These are phyloP conservation scores for Tiliqua scincoides DNA, from an alignment of 2,113 vertebrate species.

Conservation along the genomic window DNA sequence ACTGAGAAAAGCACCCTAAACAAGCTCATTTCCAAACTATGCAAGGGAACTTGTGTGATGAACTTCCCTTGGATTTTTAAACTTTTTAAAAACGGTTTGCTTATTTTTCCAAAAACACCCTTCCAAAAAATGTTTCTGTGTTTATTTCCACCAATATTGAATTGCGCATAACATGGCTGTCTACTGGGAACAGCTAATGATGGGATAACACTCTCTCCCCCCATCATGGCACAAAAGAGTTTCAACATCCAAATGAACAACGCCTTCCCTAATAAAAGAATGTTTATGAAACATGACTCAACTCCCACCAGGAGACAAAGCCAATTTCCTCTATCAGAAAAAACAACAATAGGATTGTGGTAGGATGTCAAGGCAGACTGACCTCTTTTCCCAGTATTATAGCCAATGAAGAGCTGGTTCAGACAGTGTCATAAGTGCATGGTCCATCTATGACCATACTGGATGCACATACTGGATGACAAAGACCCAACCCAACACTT, in stretches of 20 bases:
- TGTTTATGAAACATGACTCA: conserved; percentile 16
- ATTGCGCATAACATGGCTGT: neutral
- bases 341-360: neutral
- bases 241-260: neutral
- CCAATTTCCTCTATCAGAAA: neutral
- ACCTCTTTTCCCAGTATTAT: too few relatives aligned
- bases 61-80: neutral
- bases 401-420: neutral
- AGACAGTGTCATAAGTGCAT: neutral
- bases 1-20: neutral
- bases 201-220: neutral
- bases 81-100: neutral
- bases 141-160: neutral
- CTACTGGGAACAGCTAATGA: neutral
- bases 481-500: too few relatives aligned
- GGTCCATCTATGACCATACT: too few relatives aligned
- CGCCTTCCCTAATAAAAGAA: neutral
- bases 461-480: too few relatives aligned
- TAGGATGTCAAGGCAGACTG: neutral
- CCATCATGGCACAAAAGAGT: neutral
- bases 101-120: neutral
- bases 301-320: neutral
- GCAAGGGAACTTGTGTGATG: neutral
- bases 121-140: neutral
- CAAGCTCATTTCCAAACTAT: neutral